A percentile compares a stretch with the other conserved stretches of the same genome.
phyloP scores from a whole-genome alignment of 2,888 invertebrate genomes.

The Trachelus troglodyta region DNA sequence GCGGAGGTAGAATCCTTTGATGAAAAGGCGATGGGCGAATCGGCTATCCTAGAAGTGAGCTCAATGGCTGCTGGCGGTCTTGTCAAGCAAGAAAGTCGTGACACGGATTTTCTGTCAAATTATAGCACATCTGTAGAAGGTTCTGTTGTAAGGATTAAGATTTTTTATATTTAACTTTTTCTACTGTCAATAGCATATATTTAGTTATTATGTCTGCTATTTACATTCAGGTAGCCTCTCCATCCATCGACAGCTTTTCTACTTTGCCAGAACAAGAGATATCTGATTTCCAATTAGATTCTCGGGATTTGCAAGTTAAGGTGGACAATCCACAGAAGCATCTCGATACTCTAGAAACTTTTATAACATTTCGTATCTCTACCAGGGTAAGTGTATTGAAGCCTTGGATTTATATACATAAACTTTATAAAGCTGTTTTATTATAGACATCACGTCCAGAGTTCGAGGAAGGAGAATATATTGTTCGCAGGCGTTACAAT shows the following conservation, averaged over 20 bases:
- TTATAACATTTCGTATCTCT: conserved; percentile 77
- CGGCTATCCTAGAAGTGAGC: conserved; percentile 60
- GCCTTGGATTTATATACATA: background rate
- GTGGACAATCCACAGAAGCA: conserved; percentile 82
- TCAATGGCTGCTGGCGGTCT: conserved; percentile 50
- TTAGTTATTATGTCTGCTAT: background rate
- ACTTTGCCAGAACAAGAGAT: conserved; percentile 72
- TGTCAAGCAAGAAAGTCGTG: conserved; percentile 52
- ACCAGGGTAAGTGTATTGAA: conserved; percentile 68
- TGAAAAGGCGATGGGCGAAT: conserved; percentile 43
- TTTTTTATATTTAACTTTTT: background rate
- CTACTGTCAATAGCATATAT: conserved; percentile 1
- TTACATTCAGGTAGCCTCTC: conserved; percentile 68
- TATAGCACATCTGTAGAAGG: conserved; percentile 62
- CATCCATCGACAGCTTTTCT: conserved; percentile 73
- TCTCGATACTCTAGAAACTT: conserved; percentile 77
- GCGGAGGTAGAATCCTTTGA: conserved; percentile 45
- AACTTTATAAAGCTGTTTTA: background rate
- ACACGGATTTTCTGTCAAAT: conserved; percentile 58
- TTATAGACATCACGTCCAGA: conserved; percentile 72
- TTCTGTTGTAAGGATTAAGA: conserved; percentile 52
- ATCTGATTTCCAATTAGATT: conserved; percentile 70
- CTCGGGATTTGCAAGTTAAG: conserved; percentile 73
- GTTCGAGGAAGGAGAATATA: conserved; percentile 73
- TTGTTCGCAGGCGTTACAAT: conserved; percentile 77